Conservation (phyloP, 2,888 invertebrate genomes). For the Phragmatobia fuliginosa region DNA sequence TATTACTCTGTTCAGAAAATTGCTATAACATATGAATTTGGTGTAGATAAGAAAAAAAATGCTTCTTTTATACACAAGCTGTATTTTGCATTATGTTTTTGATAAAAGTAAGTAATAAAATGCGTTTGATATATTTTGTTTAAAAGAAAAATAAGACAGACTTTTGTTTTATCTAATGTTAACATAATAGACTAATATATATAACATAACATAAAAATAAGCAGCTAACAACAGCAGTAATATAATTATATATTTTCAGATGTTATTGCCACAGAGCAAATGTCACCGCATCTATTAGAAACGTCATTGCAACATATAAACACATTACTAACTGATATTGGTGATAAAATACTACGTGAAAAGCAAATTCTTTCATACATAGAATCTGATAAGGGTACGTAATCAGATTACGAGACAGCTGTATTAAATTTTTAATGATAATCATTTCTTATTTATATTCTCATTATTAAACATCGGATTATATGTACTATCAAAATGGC, state of each 20-base stretch:
- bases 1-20: background rate
- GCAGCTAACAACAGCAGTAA: no score
- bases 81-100: background rate
- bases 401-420: background rate
- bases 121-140: background rate
- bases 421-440: background rate
- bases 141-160: no score
- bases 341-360: background rate
- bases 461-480: no score
- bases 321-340: slow-evolving; percentile 5
- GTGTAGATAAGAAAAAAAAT: background rate
- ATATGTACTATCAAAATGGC: no score
- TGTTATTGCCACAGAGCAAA: background rate
- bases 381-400: background rate
- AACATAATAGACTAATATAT: no score
- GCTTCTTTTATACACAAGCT: background rate
- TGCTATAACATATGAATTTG: background rate
- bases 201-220: no score
- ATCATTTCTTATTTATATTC: no score
- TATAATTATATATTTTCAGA: background rate
- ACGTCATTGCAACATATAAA: slow-evolving; percentile 4
- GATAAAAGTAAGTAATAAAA: background rate
- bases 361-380: slow-evolving; percentile 6
- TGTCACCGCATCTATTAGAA: slow-evolving; percentile 3
- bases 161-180: no score